Evolutionary conservation across 2,113 vertebrate genomes (phyloP).

Genomic region (Rissa tridactyla): DNA sequence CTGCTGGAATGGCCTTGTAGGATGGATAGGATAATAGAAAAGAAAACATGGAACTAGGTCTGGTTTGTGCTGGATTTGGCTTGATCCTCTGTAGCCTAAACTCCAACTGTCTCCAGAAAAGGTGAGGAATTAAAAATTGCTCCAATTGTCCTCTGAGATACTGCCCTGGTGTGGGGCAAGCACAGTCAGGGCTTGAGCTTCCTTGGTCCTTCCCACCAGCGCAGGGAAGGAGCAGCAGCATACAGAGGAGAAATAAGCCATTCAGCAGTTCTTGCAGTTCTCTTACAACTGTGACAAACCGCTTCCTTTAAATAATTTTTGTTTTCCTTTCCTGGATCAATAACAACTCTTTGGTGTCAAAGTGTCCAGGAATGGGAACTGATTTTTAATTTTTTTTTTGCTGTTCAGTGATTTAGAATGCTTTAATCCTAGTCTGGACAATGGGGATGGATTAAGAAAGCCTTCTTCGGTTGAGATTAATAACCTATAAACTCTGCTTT

Average conservation of each 20-base stretch:
- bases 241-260: neutral
- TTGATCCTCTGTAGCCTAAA: neutral
- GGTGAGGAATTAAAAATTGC: neutral
- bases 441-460: neutral
- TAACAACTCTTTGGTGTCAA: neutral
- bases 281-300: neutral
- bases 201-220: neutral
- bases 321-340: neutral
- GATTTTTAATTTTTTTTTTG: neutral
- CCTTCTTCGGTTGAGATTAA: neutral
- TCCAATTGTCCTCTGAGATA: neutral
- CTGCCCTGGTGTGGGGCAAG: neutral
- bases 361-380: neutral
- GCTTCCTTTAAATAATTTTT: neutral
- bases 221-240: rapidly evolving
- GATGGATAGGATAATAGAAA: neutral
- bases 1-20: neutral
- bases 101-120: neutral
- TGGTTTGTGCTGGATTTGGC: neutral
- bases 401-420: neutral
- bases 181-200: neutral
- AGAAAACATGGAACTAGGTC: neutral
- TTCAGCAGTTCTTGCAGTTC: neutral
- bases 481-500: neutral
- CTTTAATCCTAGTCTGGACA: neutral